Conservation (phyloP, 92 coral and sea anemone species). For the Parazoanthus darwini region DNA sequence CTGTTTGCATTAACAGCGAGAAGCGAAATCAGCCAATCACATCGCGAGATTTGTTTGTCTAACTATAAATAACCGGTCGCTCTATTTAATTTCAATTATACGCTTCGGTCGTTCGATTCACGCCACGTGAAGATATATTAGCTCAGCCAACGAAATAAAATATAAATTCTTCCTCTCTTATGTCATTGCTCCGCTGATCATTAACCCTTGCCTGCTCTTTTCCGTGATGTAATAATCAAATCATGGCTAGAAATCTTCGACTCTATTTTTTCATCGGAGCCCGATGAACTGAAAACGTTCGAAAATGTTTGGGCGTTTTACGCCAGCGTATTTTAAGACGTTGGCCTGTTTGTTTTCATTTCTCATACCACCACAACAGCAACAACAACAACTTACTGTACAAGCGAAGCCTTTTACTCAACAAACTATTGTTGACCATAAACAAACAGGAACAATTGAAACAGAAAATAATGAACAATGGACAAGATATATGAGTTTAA, state of each 20-base stretch:
- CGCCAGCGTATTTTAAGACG: constrained; percentile 78
- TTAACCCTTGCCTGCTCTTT: constrained; percentile 54
- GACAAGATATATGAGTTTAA: constrained; percentile 51
- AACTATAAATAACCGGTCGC: constrained; percentile 57
- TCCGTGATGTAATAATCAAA: constrained; percentile 89
- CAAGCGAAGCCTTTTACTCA: constrained; percentile 73
- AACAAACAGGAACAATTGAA: constrained; percentile 64
- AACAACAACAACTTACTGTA: constrained; percentile 49
- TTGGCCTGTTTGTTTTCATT: constrained; percentile 53
- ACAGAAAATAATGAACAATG: constrained; percentile 62
- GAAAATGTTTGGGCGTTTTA: constrained; percentile 90
- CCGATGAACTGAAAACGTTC: constrained; percentile 82
- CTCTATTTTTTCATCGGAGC: constrained; percentile 56
- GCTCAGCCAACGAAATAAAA: constrained; percentile 68
- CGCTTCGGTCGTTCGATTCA: constrained; percentile 59
- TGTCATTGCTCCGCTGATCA: constrained; percentile 63
- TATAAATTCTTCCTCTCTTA: constrained; percentile 73
- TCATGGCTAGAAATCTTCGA: constrained; percentile 74
- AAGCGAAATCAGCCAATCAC: constrained; percentile 20
- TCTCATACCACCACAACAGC: constrained; percentile 42
- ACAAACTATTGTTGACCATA: constrained; percentile 50
- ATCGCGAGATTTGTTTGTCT: constrained; percentile 16
- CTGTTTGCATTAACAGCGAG: constrained; percentile 39
- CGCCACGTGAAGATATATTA: constrained; percentile 68
- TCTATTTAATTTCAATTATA: constrained; percentile 70